Base-by-base conservation (phyloP, 2,888 invertebrate species). In the Nemapogon koenigi region DNA sequence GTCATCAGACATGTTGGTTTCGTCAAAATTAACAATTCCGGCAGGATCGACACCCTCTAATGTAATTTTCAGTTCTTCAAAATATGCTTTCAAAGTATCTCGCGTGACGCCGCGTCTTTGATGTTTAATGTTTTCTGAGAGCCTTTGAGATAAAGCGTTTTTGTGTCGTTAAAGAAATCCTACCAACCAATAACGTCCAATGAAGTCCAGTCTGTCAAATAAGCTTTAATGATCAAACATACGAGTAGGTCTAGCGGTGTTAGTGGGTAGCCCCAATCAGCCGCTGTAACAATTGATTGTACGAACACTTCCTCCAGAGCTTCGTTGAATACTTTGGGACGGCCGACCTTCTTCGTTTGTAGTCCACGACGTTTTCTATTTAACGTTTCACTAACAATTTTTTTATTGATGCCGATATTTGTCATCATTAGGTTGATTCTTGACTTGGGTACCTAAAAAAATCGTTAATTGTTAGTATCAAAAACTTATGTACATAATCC, bases 1-100 rank as follows among this genome's bases (percentile, higher is more conserved):
- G 29, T 41, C 41, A 25, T 41, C 41, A 17, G 33, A 26, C 14
- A 41, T 22, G 28, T 41, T 41, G n/a, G 41, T 41, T 17, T 41
- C 41, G 29, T 41, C 41, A 26, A 27, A 41, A 33, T 41, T 41
- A 29, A 41, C 25, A 37, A 41, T 41, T 19, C 3, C 28, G 17
- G 16, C 32, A 14, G 37, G 33, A 11, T 33, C 28, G n/a, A n/a
- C n/a, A n/a, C 25, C 25, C n/a, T 25, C 25, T n/a, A 25, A 25
- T n/a, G 25, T 25, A 25, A 25, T 7, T 8, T 31, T 31, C 17
- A 8, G 16, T n/a, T 16, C 16, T 10, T 14, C 10, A 16, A 15
- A 31, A 31, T 10, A 14, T 16, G 7, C 8, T 11, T 7, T 31
- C 16, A 17, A 31, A 16, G 6, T 3, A n/a, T 22, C 7, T 22